Evolutionary conservation across 1,140 invertebrate genomes (phyloP), one percentile per base, ranked within the genome.

Genomic region (Drosophila murphyi): DNA sequence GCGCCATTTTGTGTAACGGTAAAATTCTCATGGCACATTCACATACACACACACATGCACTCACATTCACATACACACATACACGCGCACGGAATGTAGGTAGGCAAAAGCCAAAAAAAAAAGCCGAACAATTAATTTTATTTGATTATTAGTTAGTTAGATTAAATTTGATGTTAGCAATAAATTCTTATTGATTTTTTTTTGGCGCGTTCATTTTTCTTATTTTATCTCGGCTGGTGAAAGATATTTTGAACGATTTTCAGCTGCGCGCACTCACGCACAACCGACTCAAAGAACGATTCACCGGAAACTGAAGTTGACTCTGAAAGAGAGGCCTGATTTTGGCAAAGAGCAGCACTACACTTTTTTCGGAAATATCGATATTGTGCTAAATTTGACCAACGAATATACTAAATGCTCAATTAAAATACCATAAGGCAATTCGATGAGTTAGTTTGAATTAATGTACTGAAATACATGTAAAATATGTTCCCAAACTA

Each of bases 1-100:
- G 56, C 20, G 59, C 34, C 57, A 28, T 54, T 54, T 62, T 41
- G 47, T 78, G 63, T 82, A 87, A 87, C 79, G 82, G 82, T 79
- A 72, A 85, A 85, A 78, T 67, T 54, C 70, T 67, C 7, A 62
- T 64, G 39, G 72, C 37, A 57, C 50, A 37, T 8, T 10, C 47
- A 45, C 51, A 63, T 47, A 8, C 39, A 54, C 28, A 64, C 34
- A 50, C 52, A 60, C 43, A 55, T 2, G 0, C 12, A 29, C 37
- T 41, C 32, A 12, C 32, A 20, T 20, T 20, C 20, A 20, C 20
- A 41, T 47, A 29, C 43, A 67, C 35, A 51, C 50, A 39, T 32
- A 62, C 51, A 63, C 47, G 54, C 50, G 8, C 50, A 70, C 61
- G 56, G 55, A 48, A 12, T n/a, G n/a, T 29, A 41, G 43, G n/a